Percentiles rank a stretch among this genome's conserved stretches.
Evolutionary conservation across 2,888 invertebrate genomes (phyloP).

Genomic region (Tipula helvola): DNA sequence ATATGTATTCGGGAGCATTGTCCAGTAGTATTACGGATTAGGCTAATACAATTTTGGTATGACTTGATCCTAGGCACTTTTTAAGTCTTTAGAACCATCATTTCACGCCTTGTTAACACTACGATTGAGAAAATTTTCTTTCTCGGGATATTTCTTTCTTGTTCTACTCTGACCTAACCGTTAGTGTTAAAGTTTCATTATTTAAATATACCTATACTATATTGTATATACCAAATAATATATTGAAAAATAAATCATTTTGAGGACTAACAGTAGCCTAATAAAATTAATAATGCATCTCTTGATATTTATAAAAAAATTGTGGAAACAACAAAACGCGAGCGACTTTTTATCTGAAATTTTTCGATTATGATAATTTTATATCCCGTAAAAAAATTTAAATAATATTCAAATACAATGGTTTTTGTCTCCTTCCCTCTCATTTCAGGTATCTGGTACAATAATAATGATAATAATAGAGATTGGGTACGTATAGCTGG

Average conservation of each 20-base stretch:
- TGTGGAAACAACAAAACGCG: not conserved
- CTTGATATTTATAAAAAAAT: not conserved
- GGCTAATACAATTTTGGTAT: no score
- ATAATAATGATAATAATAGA: slow-evolving; percentile 34
- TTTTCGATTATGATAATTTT: not conserved
- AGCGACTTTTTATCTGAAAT: not conserved
- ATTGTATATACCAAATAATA: not conserved
- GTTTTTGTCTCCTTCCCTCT: not conserved
- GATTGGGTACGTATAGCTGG: slow-evolving; percentile 37
- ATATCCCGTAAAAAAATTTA: not conserved
- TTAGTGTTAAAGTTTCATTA: no score
- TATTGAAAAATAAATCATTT: not conserved
- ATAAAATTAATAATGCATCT: not conserved
- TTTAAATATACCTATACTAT: no score
- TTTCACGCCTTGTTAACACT: no score
- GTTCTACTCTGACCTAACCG: no score
- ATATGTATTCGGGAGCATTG: no score
- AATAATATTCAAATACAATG: not conserved
- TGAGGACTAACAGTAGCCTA: not conserved
- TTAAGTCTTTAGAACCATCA: no score
- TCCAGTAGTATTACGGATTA: no score
- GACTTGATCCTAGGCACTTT: no score
- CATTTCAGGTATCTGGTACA: slow-evolving; percentile 34
- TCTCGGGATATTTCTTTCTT: no score
- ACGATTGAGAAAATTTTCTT: no score